A percentile compares a stretch with the other conserved stretches of the same genome.
phyloP scores from a whole-genome alignment of 2,888 invertebrate species.

The Neria commutata region DNA sequence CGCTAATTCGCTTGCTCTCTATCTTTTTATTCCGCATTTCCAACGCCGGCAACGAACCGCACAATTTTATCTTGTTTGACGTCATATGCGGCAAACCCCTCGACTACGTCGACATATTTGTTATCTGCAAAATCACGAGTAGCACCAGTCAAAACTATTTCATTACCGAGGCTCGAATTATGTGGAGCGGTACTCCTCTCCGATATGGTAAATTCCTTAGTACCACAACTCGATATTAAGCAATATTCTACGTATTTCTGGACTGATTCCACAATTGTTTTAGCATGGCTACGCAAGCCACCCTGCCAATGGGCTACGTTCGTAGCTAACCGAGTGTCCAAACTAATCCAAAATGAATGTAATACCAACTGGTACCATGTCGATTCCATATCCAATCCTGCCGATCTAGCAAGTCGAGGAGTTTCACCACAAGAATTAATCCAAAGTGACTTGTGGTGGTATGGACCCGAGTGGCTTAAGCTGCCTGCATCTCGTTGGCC shows the following conservation, averaged over 20 bases:
- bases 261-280: conserved; percentile 18
- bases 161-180: conserved; percentile 12
- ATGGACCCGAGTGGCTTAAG: conserved; percentile 1
- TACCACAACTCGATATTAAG: neutral
- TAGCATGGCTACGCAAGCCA: conserved; percentile 13
- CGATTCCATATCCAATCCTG: neutral
- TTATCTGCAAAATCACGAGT: conserved; percentile 15
- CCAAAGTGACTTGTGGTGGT: neutral
- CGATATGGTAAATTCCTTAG: neutral
- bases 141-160: conserved; percentile 9
- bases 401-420: neutral
- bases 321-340: conserved; percentile 8
- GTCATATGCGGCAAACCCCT: too few species aligned
- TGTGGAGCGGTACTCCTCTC: conserved; percentile 13
- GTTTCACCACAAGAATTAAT: neutral
- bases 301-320: conserved; percentile 12
- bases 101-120: neutral
- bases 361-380: conserved; percentile 8
- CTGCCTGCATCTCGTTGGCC: neutral
- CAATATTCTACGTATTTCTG: conserved; percentile 1
- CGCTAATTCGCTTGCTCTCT: too few species aligned
- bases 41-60: too few species aligned
- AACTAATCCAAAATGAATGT: neutral
- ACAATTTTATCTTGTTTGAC: too few species aligned
- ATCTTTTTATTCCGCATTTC: too few species aligned